Base-by-base conservation (phyloP, 1,140 invertebrate genomes). In the Hesperophylax magnus region DNA sequence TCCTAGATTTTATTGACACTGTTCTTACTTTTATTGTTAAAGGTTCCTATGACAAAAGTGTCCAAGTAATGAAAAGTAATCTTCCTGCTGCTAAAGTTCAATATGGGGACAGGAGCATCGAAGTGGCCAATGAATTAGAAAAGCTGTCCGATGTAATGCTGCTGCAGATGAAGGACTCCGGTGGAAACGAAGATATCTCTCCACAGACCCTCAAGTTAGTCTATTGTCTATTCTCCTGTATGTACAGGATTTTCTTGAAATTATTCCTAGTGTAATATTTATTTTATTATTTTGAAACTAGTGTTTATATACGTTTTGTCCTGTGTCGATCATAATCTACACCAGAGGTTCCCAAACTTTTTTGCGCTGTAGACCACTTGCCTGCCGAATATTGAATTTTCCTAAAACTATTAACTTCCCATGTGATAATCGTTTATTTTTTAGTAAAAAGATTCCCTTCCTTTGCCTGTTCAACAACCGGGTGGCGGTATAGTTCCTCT, bases 141-240 rank as follows among this genome's bases (percentile, higher is more conserved):
- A 88, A 87, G 67, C 78, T 86, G n/a, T 85, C 84, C 1, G 87
- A 86, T 17, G 86, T 87, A 52, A 87, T 86, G 86, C 72, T 87
- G 39, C 39, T 47, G 39, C 39, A 61, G n/a, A 22, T n/a, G 6
- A 58, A 18, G 20, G 20, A n/a, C 56, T 7, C 20, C 56, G n/a
- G n/a, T 58, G n/a, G n/a, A 18, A 58, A 18, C 8, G 20, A 18
- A 18, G 6, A n/a, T 18, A 18, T 58, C 6, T 22, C n/a, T 58
- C 20, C 20, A 18, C 56, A 18, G 4, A 18, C 56, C 20, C n/a
- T 22, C 56, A 18, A 58, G n/a, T 58, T 4, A 58, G n/a, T 22
- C 56, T 20, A 7, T 22, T 11, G 15, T 61, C 3, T 8, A 24
- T 31, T 27, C 8, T 17, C 22, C 24, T 15, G 58, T n/a, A 2